Percentiles rank a stretch among this genome's conserved stretches.
Conservation (phyloP, 2,113 vertebrate species). For the Ariopsis seemanni region DNA sequence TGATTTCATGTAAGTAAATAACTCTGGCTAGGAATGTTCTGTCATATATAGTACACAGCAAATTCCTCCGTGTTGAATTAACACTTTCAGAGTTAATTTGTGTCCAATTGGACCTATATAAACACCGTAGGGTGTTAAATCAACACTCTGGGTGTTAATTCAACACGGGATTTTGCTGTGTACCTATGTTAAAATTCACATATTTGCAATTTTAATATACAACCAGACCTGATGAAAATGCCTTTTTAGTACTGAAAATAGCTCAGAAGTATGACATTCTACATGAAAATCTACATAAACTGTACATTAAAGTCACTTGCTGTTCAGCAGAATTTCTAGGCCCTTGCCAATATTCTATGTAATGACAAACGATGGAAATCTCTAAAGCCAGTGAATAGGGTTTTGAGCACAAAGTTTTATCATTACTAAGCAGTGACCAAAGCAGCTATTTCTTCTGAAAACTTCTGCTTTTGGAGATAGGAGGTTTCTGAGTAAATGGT, state of each 20-base stretch:
- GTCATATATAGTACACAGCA: not conserved
- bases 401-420: slow-evolving; percentile 3
- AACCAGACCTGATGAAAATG: not conserved
- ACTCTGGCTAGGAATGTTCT: not conserved
- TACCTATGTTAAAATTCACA: not conserved
- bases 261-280: not conserved
- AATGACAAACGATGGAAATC: not conserved
- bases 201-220: not conserved
- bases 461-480: slow-evolving; percentile 8
- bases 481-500: not conserved
- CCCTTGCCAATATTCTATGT: no score
- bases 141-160: no score
- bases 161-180: no score
- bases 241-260: not conserved
- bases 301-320: not conserved
- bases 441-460: not conserved
- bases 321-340: not conserved
- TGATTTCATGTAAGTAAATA: not conserved
- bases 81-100: no score
- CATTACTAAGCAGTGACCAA: not conserved
- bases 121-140: no score
- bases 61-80: no score
- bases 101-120: no score
- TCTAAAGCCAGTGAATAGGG: not conserved
- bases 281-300: not conserved